A percentile compares a stretch with the other conserved stretches of the same genome.
These are phyloP conservation scores for Anthoscopus minutus DNA, from an alignment of 2,113 vertebrate genomes.

Conservation along the genomic window DNA sequence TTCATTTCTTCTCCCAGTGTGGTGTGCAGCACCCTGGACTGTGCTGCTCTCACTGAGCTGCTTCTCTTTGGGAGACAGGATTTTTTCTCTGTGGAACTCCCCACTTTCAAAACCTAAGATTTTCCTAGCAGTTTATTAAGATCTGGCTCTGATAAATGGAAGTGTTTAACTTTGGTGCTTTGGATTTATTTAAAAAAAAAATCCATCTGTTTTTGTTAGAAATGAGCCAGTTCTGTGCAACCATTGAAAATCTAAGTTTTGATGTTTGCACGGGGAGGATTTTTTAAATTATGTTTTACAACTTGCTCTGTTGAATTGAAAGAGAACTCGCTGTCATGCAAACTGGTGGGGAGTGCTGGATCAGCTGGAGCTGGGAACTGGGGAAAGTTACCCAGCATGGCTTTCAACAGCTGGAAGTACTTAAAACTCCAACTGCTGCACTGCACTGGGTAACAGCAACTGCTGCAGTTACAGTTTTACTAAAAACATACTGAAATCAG, in stretches of 20 bases:
- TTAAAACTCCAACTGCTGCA: background rate
- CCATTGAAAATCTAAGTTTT: background rate
- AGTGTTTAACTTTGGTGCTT: background rate
- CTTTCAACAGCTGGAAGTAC: background rate
- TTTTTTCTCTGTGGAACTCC: background rate
- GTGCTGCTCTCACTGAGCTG: background rate
- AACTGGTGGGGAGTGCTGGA: background rate
- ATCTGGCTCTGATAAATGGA: background rate
- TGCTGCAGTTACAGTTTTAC: background rate
- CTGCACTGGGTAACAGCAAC: background rate
- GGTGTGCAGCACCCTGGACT: background rate
- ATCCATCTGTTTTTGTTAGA: background rate
- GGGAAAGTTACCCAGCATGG: background rate
- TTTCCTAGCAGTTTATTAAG: background rate
- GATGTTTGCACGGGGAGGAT: background rate
- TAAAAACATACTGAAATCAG: background rate
- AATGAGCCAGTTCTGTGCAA: background rate
- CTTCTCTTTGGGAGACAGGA: background rate
- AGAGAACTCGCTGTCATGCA: background rate
- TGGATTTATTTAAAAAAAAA: background rate
- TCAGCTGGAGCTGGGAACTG: background rate
- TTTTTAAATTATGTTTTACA: slow-evolving; percentile 4
- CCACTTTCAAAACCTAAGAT: background rate
- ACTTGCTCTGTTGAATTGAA: background rate
- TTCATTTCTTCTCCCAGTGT: background rate